A percentile compares a stretch with the other conserved stretches of the same genome.
These are phyloP conservation scores for Staurois parvus DNA, from an alignment of 2,797 vertebrate genomes.

Conservation along the genomic window DNA sequence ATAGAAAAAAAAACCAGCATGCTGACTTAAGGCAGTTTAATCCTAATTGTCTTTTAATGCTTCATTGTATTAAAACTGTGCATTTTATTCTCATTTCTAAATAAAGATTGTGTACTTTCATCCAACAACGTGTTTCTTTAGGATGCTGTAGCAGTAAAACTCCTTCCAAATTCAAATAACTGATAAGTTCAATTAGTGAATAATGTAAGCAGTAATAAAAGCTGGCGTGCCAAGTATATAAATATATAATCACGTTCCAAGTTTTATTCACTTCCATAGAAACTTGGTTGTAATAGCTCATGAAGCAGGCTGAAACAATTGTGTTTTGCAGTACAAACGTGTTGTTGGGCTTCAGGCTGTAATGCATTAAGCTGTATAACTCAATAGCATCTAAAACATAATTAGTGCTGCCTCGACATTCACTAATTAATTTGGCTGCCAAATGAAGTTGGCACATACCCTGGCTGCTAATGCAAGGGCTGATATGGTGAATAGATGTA, in stretches of 20 bases:
- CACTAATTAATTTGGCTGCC: constrained; percentile 31
- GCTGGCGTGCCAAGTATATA: constrained; percentile 14
- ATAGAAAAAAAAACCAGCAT: constrained; percentile 8
- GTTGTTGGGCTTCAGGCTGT: constrained; percentile 32
- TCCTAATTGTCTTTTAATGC: constrained; percentile 27
- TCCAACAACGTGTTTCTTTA: constrained; percentile 12
- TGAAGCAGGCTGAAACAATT: constrained; percentile 16
- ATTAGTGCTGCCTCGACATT: constrained; percentile 42
- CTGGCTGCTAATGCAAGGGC: neutral
- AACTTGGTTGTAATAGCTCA: constrained; percentile 25
- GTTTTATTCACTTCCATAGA: constrained; percentile 2
- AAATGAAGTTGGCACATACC: constrained; percentile 40
- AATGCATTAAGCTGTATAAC: constrained; percentile 40
- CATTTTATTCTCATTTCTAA: constrained; percentile 25
- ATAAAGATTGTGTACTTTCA: constrained; percentile 29
- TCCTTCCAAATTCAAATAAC: constrained; percentile 31
- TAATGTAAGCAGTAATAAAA: constrained; percentile 36
- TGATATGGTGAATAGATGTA: constrained; percentile 13
- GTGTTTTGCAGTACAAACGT: neutral
- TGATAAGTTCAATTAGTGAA: constrained; percentile 39
- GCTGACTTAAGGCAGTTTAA: constrained; percentile 16
- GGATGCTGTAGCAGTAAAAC: constrained; percentile 21
- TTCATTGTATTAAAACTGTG: constrained; percentile 19
- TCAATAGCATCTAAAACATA: constrained; percentile 36
- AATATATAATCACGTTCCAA: constrained; percentile 39